phyloP scores from a whole-genome alignment of 2,113 vertebrate genomes.

The Girardinichthys multiradiatus region DNA sequence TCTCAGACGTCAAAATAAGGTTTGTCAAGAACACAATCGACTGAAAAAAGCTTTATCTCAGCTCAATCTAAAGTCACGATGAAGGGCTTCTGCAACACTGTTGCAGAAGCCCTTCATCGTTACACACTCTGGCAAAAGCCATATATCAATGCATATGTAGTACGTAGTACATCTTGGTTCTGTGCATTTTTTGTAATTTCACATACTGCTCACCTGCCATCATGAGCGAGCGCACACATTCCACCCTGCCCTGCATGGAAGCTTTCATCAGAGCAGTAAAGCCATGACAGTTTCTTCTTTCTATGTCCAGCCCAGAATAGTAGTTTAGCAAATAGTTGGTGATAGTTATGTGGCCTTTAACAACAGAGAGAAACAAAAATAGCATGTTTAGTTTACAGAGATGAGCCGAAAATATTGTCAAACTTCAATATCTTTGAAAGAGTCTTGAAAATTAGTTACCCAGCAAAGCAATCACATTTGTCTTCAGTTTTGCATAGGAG shows the following conservation, averaged over 20 bases:
- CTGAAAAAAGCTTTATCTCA: too few relatives aligned
- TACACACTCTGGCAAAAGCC: too few relatives aligned
- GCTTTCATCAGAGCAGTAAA: constrained; percentile 98
- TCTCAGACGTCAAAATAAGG: too few relatives aligned
- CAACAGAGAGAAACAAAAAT: constrained; percentile 14
- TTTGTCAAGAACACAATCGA: not conserved
- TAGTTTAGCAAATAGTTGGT: constrained; percentile 96
- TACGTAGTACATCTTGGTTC: not conserved
- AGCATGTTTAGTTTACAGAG: not conserved
- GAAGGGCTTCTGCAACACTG: too few relatives aligned
- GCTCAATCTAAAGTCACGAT: too few relatives aligned
- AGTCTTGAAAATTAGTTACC: constrained; percentile 2
- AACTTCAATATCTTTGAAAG: not conserved
- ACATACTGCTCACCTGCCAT: constrained; percentile 84
- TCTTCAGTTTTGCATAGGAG: not conserved
- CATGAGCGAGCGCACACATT: constrained; percentile 92
- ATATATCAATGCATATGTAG: not conserved
- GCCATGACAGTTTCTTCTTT: constrained; percentile 90
- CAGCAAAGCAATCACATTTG: not conserved
- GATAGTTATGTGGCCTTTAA: constrained; percentile 90
- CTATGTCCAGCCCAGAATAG: constrained; percentile 89
- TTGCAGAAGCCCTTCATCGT: not conserved
- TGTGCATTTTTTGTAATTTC: not conserved
- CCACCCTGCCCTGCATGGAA: constrained; percentile 90
- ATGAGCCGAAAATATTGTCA: not conserved